Percentiles rank a stretch among this genome's conserved stretches.
Evolutionary conservation across 2,888 invertebrate species (phyloP).

Genomic region (Myopa tessellatipennis): DNA sequence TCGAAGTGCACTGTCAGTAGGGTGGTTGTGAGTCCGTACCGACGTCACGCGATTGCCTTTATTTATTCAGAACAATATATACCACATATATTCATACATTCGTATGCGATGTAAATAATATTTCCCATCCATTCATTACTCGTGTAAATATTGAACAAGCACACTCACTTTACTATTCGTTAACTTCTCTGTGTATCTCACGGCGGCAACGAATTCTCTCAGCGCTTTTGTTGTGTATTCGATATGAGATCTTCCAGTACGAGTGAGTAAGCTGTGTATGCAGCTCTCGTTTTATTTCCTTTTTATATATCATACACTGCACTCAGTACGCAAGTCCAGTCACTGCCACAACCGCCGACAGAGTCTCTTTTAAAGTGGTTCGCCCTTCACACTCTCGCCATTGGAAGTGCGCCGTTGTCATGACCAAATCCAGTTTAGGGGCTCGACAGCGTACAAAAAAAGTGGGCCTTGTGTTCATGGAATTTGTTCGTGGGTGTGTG

Average conservation of each 20-base stretch:
- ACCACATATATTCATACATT: conserved; percentile 4
- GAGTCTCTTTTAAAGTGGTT: neutral
- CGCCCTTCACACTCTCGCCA: conserved; percentile 3
- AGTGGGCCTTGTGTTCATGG: conserved; percentile 31
- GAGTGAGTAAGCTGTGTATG: neutral
- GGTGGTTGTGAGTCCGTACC: neutral
- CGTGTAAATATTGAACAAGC: neutral
- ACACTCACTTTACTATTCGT: conserved; percentile 9
- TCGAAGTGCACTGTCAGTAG: neutral
- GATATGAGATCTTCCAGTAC: conserved; percentile 29
- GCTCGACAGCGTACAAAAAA: conserved; percentile 41
- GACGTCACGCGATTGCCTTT: neutral
- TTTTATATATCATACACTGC: neutral
- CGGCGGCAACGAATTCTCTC: conserved; percentile 31
- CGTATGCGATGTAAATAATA: no score
- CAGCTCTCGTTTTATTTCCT: neutral
- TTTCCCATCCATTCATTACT: conserved; percentile 11
- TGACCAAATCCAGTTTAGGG: conserved; percentile 44
- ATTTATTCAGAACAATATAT: neutral
- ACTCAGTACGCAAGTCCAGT: conserved; percentile 34
- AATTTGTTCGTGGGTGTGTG: conserved; percentile 14
- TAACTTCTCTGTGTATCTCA: conserved; percentile 18
- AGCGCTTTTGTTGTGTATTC: conserved; percentile 5
- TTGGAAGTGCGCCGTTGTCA: conserved; percentile 8
- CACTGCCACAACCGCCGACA: neutral